Conservation (phyloP, 2,888 invertebrate species). For the Pheosia tremula region DNA sequence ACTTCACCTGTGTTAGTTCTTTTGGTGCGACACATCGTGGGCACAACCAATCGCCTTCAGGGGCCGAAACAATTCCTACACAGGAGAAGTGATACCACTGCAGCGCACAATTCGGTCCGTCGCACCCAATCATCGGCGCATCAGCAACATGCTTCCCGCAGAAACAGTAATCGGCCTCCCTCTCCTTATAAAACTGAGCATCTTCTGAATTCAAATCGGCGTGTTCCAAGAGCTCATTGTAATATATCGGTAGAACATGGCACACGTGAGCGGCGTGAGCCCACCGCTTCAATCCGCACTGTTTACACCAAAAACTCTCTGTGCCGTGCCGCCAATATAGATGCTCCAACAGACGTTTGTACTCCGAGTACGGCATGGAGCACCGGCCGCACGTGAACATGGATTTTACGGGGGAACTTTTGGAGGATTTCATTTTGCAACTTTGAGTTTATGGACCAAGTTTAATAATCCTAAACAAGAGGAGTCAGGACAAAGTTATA, state of each 20-base stretch:
- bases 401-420: conserved; percentile 36
- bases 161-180: conserved; percentile 54
- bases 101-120: conserved; percentile 49
- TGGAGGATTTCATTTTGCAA: conserved; percentile 44
- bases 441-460: conserved; percentile 31
- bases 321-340: conserved; percentile 72
- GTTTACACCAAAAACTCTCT: conserved; percentile 56
- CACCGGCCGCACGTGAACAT: conserved; percentile 58
- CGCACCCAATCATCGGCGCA: conserved; percentile 67
- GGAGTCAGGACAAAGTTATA: conserved; percentile 16
- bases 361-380: conserved; percentile 53
- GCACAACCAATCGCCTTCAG: conserved; percentile 66
- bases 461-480: conserved; percentile 35
- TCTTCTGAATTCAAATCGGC: conserved; percentile 25
- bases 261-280: conserved; percentile 61
- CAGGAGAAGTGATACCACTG: conserved; percentile 71
- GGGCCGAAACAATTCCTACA: conserved; percentile 57
- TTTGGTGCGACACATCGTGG: conserved; percentile 47
- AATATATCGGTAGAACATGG: conserved; percentile 58
- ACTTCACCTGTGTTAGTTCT: conserved; percentile 31
- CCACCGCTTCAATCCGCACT: conserved; percentile 61
- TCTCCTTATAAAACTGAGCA: conserved; percentile 25
- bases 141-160: conserved; percentile 56
- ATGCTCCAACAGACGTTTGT: conserved; percentile 63
- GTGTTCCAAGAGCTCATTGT: conserved; percentile 31